Evolutionary conservation across 2,888 invertebrate genomes (phyloP), one percentile per base, ranked within the genome.

Genomic region (Rotaria socialis): DNA sequence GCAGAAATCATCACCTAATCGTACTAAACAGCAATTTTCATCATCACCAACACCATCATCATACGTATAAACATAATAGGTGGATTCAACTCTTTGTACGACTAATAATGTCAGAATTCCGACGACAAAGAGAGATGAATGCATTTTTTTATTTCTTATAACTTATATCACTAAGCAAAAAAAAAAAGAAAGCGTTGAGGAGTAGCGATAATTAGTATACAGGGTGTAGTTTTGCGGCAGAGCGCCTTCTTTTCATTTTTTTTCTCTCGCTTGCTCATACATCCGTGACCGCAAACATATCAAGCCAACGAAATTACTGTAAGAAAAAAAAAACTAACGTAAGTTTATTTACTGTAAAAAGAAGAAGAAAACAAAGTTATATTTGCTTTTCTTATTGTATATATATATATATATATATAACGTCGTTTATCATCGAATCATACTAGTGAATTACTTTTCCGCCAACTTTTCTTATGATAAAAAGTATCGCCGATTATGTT

Each of bases 21-120:
- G 75, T 10, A 80, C 75, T 22, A 80, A 24, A 80, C 75, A 80
- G 27, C 75, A 80, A 47, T 80, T 35, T 80, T 80, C 75, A 24
- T 80, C 75, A 47, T 22, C 22, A 47, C 22, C 75, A 22, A 3
- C 7, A 22, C 75, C 75, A 75, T 75, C 75, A 43, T 75, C 24
- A 14, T 80, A 80, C 22, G 75, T 47, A 80, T 27, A 80, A 80
- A 47, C 75, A 47, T 80, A 43, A 47, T 47, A 47, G 8, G 24
- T 47, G 22, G 75, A 41, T 47, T 41, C 8, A 24, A n/a, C 11
- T 10, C 27, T 47, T 80, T 19, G 4, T 10, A 80, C n/a, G 4
- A 80, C 43, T 24, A 80, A 24, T 43, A 47, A 47, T 80, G 22
- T 24, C 4, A 43, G 8, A 47, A 80, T 80, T 10, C 75, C 67